Evolutionary conservation across 2,888 invertebrate genomes (phyloP), one percentile per base, ranked within the genome.

Genomic region (Eupithecia inturbata): DNA sequence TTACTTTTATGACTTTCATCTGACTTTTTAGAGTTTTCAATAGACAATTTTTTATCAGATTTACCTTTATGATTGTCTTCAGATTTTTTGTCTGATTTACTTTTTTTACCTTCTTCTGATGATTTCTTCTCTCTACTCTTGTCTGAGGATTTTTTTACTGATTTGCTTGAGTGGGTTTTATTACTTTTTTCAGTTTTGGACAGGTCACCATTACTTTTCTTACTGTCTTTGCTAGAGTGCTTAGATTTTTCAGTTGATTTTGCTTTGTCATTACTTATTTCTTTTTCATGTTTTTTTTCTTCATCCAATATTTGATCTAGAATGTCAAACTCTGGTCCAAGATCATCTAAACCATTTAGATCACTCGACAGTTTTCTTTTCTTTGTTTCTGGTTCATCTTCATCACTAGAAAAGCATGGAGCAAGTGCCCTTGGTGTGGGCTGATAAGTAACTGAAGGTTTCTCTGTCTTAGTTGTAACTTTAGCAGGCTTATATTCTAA

Each of bases 361-460:
- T 94, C 93, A 85, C 78, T 86, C 68, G 92, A 88, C 68, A 90
- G 63, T 82, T 92, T 94, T 39, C 75, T 82, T 85, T 92, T 95
- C 76, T 95, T 95, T 26, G 72, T 71, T 16, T 86, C 84, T 73
- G 94, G 92, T 81, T 94, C 94, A 66, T 94, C 94, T 82, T 95
- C 95, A 85, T 95, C 95, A 88, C 95, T 95, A 49, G 95, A 95
- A 82, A 95, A 94, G 79, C 92, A 93, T 72, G 95, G 94, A 66
- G 90, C 93, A 71, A 92, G 85, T 19, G 91, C 87, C 67, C 91
- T 85, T 31, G 95, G 95, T 31, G 95, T 95, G 10, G 95, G 95
- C 80, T 93, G 91, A 78, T 95, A 95, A 64, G 91, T 91, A 31
- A 92, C 88, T 72, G 84, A 79, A 22, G 89, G 82, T 7, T 79